Conservation (phyloP, 1,140 invertebrate genomes). For the Cotesia chilonis region DNA sequence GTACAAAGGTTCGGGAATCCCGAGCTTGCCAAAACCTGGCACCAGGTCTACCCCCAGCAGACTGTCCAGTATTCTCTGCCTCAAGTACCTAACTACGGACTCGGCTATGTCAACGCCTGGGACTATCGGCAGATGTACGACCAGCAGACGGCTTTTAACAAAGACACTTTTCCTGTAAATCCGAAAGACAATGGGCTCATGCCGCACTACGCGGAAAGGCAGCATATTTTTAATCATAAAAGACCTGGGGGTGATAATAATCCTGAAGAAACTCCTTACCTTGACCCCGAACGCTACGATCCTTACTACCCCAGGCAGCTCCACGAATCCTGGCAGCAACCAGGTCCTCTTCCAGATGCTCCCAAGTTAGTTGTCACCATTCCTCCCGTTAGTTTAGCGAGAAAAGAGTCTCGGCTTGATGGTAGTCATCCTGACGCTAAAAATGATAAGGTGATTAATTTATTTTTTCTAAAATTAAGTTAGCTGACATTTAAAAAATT, state of each 20-base stretch:
- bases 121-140: conserved; percentile 57
- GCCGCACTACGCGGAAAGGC: conserved; percentile 54
- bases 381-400: conserved; percentile 14
- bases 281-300: conserved; percentile 48
- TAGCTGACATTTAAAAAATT: too few relatives aligned
- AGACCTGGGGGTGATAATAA: conserved; percentile 63
- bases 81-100: conserved; percentile 46
- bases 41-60: conserved; percentile 46
- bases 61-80: conserved; percentile 50
- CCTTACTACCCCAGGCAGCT: conserved; percentile 52
- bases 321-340: conserved; percentile 36
- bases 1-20: conserved; percentile 42
- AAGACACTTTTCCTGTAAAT: conserved; percentile 47
- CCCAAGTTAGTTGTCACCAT: conserved; percentile 31
- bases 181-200: conserved; percentile 48
- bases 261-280: conserved; percentile 44
- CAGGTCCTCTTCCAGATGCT: too few relatives aligned
- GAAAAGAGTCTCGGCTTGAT: neutral
- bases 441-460: conserved; percentile 41
- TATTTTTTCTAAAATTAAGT: neutral
- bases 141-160: conserved; percentile 41
- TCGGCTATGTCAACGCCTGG: conserved; percentile 50
- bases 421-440: conserved; percentile 36
- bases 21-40: conserved; percentile 53
- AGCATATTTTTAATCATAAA: conserved; percentile 75